A percentile compares a stretch with the other conserved stretches of the same genome.
Conservation (phyloP, 2,113 vertebrate species). For the Struthidea cinerea region DNA sequence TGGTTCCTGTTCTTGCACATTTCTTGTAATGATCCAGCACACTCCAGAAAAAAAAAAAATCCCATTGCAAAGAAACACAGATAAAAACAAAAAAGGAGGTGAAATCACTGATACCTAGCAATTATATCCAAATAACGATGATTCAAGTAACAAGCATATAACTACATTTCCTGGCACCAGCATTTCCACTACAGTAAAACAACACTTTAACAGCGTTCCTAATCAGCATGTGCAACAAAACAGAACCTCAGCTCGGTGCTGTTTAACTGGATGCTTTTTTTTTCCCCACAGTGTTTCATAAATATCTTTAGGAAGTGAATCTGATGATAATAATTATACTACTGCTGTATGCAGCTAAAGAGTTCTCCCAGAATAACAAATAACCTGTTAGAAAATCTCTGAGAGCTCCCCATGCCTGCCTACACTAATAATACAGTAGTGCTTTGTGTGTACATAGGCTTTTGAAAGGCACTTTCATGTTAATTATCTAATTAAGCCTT, state of each 20-base stretch:
- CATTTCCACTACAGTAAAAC: slow-evolving; percentile 50
- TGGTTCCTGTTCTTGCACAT: not conserved
- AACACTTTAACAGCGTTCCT: slow-evolving; percentile 46
- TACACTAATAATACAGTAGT: slow-evolving; percentile 61
- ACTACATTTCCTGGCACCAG: slow-evolving; percentile 49
- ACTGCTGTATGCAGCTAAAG: slow-evolving; percentile 53
- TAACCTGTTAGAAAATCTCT: slow-evolving; percentile 46
- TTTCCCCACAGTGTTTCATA: slow-evolving; percentile 34
- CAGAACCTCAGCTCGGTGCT: not conserved
- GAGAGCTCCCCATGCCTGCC: slow-evolving; percentile 50
- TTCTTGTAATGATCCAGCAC: not conserved
- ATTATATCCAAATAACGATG: slow-evolving; percentile 51
- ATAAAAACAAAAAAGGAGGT: not conserved
- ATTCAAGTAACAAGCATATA: slow-evolving; percentile 46
- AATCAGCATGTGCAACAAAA: slow-evolving; percentile 61
- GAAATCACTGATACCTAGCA: not conserved
- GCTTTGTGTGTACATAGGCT: slow-evolving; percentile 39
- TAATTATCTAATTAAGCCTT: slow-evolving; percentile 67
- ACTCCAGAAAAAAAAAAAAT: not conserved
- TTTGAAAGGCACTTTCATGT: slow-evolving; percentile 43
- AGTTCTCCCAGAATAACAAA: slow-evolving; percentile 56
- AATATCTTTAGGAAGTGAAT: slow-evolving; percentile 67
- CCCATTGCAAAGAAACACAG: not conserved
- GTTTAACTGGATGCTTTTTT: not conserved
- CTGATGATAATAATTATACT: slow-evolving; percentile 58